Evolutionary conservation across 2,113 vertebrate species (phyloP), one percentile per base, ranked within the genome.

Genomic region (Vulpes ferrilata): DNA sequence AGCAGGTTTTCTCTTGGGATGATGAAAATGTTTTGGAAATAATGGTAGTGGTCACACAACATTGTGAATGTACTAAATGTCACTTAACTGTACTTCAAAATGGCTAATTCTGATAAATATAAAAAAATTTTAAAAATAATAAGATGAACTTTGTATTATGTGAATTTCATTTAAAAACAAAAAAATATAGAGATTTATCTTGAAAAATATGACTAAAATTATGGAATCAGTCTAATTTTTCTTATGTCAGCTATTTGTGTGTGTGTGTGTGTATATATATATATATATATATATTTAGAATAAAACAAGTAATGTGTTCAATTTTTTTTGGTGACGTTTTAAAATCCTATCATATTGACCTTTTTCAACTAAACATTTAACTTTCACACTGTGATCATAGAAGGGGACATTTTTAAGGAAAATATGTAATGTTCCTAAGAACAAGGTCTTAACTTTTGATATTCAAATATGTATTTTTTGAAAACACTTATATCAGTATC

Each of bases 391-490:
- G 38, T 79, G 53, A 69, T 78, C 30, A 71, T 2, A 73, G 53
- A 93, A 20, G 69, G 9, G 53, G 38, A 76, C 22, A 53, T 35
- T 65, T 95, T 82, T 82, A 19, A 19, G 25, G 79, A 90, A 62
- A 79, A 48, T 74, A 57, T 38, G 10, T 89, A 25, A 74, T 62
- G 19, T 71, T 76, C 43, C 38, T 3, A 79, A 79, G 9, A 93
- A 60, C 2, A 11, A 32, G 3, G 20, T 84, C 32, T 64, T 88
- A 64, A 64, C 1, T 76, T 93, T 69, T 96, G 51, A 25, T 78
- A 60, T 53, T 89, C 59, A 76, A 55, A 57, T 83, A 76, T 74
- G 74, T 83, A 48, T 83, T 35, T 95, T 95, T 95, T 74, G 30
- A 83, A 83, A 74, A 64, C 48, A 35, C 4, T 35, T 35, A 64